Evolutionary conservation across 2,113 vertebrate species (phyloP).

Genomic region (Brachyhypopomus gauderio): DNA sequence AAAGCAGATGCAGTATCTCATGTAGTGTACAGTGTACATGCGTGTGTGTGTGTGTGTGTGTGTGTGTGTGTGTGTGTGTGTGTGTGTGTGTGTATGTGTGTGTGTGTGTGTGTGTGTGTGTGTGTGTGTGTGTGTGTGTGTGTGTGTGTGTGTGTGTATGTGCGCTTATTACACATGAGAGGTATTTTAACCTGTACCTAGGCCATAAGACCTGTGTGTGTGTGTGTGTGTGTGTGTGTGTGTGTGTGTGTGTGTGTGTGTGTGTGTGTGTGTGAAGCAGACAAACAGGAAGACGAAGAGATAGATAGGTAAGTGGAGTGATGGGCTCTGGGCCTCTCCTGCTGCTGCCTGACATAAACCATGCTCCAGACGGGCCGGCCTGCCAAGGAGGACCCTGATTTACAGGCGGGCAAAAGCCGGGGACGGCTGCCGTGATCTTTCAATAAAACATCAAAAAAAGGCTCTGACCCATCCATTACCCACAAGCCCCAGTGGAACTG

Average conservation of each 20-base stretch:
- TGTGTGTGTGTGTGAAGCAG: slow-evolving; percentile 28
- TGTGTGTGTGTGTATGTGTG: too few relatives aligned
- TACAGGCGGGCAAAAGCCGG: slow-evolving; percentile 73
- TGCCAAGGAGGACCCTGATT: slow-evolving; percentile 69
- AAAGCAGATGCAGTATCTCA: too few relatives aligned
- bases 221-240: slow-evolving; percentile 34
- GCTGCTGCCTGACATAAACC: slow-evolving; percentile 66
- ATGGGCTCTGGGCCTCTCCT: slow-evolving; percentile 35
- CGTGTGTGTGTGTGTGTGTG: too few relatives aligned
- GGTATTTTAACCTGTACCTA: too few relatives aligned
- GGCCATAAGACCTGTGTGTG: not conserved
- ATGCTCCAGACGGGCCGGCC: slow-evolving; percentile 63
- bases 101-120: not conserved
- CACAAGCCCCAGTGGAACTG: slow-evolving; percentile 71
- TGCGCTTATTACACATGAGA: not conserved
- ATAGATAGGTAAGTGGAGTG: slow-evolving; percentile 32
- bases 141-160: not conserved
- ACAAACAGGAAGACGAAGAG: slow-evolving; percentile 23
- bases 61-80: not conserved
- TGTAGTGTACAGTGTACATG: too few relatives aligned
- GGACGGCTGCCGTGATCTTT: slow-evolving; percentile 79
- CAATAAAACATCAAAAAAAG: slow-evolving; percentile 66
- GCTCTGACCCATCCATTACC: slow-evolving; percentile 78
- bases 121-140: too few relatives aligned
- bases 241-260: slow-evolving; percentile 32